Evolutionary conservation across 23 tunicate species (phyloP).

Genomic region (Oikopleura dioica): DNA sequence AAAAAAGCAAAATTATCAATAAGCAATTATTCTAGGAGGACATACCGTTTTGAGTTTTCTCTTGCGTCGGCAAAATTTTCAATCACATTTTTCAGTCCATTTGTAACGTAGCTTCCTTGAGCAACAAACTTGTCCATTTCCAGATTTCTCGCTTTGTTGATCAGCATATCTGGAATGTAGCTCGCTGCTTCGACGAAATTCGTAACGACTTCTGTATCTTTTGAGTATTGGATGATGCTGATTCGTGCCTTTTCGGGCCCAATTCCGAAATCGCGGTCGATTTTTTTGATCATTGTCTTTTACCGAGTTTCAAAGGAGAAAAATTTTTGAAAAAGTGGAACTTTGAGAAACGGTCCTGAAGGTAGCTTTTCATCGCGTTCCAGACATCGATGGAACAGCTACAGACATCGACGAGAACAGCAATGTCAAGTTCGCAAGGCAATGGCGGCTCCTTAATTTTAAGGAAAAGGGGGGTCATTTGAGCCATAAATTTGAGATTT

Average conservation of each 20-base stretch:
- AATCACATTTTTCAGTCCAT: conserved; percentile 1
- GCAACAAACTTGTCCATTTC: conserved; percentile 10
- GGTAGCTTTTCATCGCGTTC: neutral
- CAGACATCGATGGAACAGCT: neutral
- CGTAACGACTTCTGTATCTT: neutral
- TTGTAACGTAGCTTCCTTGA: conserved; percentile 9
- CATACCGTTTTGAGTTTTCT: neutral
- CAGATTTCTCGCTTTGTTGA: no score
- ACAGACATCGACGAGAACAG: neutral
- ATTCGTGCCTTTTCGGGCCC: neutral
- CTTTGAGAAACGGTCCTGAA: neutral
- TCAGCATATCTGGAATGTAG: no score
- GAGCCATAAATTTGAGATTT: no score
- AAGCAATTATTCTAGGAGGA: no score
- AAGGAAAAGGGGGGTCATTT: no score
- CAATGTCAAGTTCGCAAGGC: no score
- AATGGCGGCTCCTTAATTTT: no score
- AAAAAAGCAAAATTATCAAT: no score
- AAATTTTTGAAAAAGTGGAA: neutral
- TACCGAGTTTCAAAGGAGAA: neutral
- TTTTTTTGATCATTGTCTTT: neutral
- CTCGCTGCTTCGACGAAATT: no score
- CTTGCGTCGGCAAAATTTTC: neutral
- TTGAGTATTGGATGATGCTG: neutral
- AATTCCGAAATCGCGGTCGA: neutral